Base-by-base conservation (phyloP, 2,888 invertebrate genomes). In the Tubulanus polymorphus region DNA sequence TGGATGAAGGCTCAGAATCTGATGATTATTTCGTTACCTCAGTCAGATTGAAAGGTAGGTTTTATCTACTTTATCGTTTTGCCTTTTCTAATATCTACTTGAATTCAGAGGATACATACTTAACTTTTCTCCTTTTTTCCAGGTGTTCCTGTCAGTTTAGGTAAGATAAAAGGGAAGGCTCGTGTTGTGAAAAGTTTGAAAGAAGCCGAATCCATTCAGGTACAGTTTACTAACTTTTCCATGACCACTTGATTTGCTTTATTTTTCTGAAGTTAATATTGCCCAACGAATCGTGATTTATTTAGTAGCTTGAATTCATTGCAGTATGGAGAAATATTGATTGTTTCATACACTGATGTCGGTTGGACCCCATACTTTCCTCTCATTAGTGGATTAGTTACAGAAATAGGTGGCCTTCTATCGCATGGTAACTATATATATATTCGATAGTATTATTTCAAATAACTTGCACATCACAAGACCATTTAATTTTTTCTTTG, bases 341-440 rank as follows among this genome's bases (percentile, higher is more conserved):
- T 91, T 63, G 89, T 90, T 0, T 83, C 83, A 64, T 84, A 85
- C 41, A 90, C 90, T 0, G 91, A 91, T 72, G 87, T 91, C 62
- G 90, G 88, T 1, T 91, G 91, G 91, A 87, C 88, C 1, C 90
- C 90, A 0, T 90, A 90, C 79, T 91, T 91, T 76, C 89, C 90
- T 0, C 83, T 90, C 48, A 75, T 91, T 20, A 81, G 85, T 0
- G 91, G 90, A 8, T 84, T 91, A 48, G 87, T 89, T 8, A 91
- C 90, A 0, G 91, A 91, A 76, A 81, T 90, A 0, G 91, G 91
- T 0, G 91, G 91, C 28, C 82, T 91, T 2, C 86, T 90, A 64
- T 90, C 90, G 32, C 90, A 91, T 70, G 91, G 89, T 88, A 77
- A 63, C 71, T 65, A 30, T 15, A 41, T 27, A 35, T 20, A 29